Evolutionary conservation across 2,797 vertebrate species (phyloP), one percentile per base, ranked within the genome.

Genomic region (Orientallactaga sibirica): DNA sequence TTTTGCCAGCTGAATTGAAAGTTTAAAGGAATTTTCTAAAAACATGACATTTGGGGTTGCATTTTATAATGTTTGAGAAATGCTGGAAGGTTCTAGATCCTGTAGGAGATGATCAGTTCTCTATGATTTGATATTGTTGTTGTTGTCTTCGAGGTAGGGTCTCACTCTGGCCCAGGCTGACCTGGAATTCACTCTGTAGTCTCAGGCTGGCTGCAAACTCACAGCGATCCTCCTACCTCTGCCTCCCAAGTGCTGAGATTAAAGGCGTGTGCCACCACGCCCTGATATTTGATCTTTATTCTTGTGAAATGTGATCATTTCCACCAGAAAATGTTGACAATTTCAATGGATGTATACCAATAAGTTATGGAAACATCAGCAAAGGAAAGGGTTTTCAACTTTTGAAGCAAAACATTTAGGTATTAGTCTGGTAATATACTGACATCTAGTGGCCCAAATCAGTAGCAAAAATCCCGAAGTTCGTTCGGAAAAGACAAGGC

Each of bases 371-470:
- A 97, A 97, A 96, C 25, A 61, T 86, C 85, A 94, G 94, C 67
- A 0, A 1, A 97, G 67, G 15, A 93, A 24, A 61, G 77, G 77
- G 55, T 92, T 93, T 70, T 55, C 27, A 96, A 77, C 89, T 92
- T n/a, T 68, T 79, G 0, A 0, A 37, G 43, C 11, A 73, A n/a
- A 62, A 27, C 0, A 76, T 95, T 79, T 41, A 91, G 78, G 61
- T 70, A 55, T 71, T 96, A 97, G 86, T 0, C 14, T 97, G 97
- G 97, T 98, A 80, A 96, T 96, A 98, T 88, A 97, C n/a, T 97
- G 98, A 97, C 98, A 98, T 97, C 98, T 98, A 96, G 98, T 98
- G 98, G 98, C 87, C 27, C 7, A 4, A 78, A 18, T 4, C n/a
- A 74, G 94, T 43, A 97, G 89, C 71, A 88, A 52, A 74, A 94